Conservation (phyloP, 2,797 vertebrate species). For the Serranus cabrilla region DNA sequence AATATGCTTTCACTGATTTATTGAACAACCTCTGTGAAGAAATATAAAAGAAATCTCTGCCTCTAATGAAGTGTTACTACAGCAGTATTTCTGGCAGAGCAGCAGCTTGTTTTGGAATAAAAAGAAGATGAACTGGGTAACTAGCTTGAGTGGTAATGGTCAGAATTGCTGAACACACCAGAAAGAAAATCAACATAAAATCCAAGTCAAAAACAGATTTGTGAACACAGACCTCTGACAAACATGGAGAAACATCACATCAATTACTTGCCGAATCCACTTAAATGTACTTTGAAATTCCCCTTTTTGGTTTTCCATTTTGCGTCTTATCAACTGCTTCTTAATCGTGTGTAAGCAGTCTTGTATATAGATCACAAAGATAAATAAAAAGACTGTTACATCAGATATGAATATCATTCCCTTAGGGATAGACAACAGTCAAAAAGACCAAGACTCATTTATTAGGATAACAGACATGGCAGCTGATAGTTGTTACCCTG, state of each 20-base stretch:
- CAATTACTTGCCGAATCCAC: neutral
- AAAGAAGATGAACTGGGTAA: neutral
- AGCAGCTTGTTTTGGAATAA: slow-evolving; percentile 16
- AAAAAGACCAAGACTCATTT: slow-evolving; percentile 62
- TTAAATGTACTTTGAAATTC: neutral
- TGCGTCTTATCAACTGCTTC: neutral
- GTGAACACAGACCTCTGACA: neutral
- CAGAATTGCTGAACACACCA: slow-evolving; percentile 2
- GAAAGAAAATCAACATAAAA: slow-evolving; percentile 10
- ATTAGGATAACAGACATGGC: slow-evolving; percentile 52
- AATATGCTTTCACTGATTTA: neutral
- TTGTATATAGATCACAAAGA: slow-evolving; percentile 33
- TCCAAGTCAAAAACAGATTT: neutral
- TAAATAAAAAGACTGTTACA: slow-evolving; percentile 30
- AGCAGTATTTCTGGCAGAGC: neutral
- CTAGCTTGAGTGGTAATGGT: neutral
- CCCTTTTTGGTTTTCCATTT: neutral
- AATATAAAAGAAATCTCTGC: neutral
- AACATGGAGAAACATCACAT: neutral
- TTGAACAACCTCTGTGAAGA: neutral
- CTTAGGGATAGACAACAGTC: slow-evolving; percentile 40
- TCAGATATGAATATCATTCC: slow-evolving; percentile 48
- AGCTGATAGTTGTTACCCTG: slow-evolving; percentile 51
- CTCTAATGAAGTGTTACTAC: neutral
- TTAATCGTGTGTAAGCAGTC: slow-evolving; percentile 4